Base-by-base conservation (phyloP, 2,797 vertebrate genomes). In the Simalia tracyae region DNA sequence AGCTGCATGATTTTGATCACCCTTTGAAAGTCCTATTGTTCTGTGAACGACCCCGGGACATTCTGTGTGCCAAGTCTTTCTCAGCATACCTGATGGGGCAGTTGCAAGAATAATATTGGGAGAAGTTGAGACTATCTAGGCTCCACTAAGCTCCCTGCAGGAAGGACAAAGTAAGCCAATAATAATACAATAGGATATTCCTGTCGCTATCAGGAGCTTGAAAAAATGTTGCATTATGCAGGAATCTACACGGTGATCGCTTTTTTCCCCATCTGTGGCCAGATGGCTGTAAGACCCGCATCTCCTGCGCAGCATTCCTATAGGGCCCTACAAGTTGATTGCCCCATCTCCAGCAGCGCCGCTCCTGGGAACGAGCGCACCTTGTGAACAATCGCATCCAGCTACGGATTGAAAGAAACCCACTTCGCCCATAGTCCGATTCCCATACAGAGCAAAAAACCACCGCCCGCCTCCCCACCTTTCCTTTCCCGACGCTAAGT, bases 331-430 rank as follows among this genome's bases (percentile, higher is more conserved):
- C 8, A 17, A 66, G 42, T 22, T 76, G 8, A 76, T 42, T 76
- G 17, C 2, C 22, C 8, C 17, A 3, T 24, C 72, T 9, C 68
- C 68, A 0, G 12, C 1, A 5, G 12, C 0, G 66, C 14, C 0
- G 66, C 28, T 56, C 84, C 84, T 56, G 6, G 56, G 50, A 68
- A 24, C 2, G 6, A 9, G 14, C 31, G 66, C 66, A 68, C 31
- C 14, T 19, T 17, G 17, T 9, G 68, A 76, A 76, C 68, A 36
- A 76, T 76, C 1, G 31, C 31, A 76, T 76, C 68, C 15, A 76
- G 17, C 31, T 42, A 42, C 10, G 36, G 31, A 17, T 42, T 76
- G 72, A 42, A 76, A 76, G 72, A 76, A 76, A 42, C 17, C 36
- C 17, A 42, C 19, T 17, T 42, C 0, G 8, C 31, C 50, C 72